These are phyloP conservation scores for Halesus radiatus DNA, from an alignment of 1,140 invertebrate genomes.

Conservation along the genomic window DNA sequence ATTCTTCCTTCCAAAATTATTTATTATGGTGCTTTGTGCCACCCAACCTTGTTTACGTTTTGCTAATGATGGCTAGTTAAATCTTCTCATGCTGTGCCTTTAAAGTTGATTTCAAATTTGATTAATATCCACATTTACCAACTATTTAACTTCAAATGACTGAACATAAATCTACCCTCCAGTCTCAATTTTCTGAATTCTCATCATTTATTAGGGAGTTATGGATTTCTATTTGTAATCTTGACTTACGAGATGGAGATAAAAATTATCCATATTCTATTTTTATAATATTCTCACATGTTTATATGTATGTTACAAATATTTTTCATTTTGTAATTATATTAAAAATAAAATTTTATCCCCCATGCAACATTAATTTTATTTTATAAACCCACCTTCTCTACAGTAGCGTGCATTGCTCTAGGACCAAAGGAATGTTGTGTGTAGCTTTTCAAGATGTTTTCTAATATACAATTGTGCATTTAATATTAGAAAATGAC, in stretches of 20 bases:
- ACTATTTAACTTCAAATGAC: background rate
- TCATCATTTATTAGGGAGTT: background rate
- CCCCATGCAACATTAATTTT: background rate
- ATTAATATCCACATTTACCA: no score
- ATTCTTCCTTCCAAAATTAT: background rate
- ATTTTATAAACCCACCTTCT: no score
- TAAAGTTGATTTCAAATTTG: background rate
- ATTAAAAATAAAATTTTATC: constrained; percentile 6
- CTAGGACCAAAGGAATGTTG: no score
- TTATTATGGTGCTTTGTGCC: constrained; percentile 18
- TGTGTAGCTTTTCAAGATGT: no score
- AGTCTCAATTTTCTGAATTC: background rate
- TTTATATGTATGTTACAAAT: background rate
- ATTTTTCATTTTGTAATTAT: constrained; percentile 24
- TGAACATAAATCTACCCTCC: background rate
- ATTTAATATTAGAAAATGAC: no score
- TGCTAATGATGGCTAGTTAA: background rate
- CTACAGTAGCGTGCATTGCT: no score
- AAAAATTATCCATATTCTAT: constrained; percentile 6
- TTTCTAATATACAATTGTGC: no score
- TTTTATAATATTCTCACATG: constrained; percentile 1
- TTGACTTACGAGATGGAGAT: background rate
- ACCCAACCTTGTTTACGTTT: background rate
- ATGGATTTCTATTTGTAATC: background rate
- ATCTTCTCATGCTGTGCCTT: background rate